phyloP scores from a whole-genome alignment of 2,888 invertebrate genomes.

The Copidosoma aretas region DNA sequence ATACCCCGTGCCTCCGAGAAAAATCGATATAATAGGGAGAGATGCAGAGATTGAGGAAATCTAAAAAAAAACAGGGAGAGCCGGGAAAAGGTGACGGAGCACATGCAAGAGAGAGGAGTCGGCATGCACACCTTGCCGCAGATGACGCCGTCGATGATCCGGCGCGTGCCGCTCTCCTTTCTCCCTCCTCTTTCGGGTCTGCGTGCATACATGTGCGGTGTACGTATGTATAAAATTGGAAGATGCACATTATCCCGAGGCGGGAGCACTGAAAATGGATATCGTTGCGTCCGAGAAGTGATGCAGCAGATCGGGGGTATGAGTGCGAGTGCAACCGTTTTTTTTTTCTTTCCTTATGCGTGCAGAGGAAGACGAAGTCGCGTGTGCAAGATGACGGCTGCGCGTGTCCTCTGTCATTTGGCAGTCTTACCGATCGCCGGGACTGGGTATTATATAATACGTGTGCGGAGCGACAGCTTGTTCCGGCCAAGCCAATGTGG shows the following conservation, averaged over 20 bases:
- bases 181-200: not conserved
- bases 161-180: conserved; percentile 26
- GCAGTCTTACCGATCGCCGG: not conserved
- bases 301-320: not conserved
- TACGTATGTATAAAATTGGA: not conserved
- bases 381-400: conserved; percentile 14
- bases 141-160: conserved; percentile 8
- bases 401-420: conserved; percentile 2
- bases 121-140: conserved; percentile 34
- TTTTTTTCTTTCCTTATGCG: too few species aligned
- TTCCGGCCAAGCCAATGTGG: conserved; percentile 47
- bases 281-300: conserved; percentile 4
- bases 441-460: not conserved
- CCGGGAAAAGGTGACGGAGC: not conserved
- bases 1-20: not conserved
- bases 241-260: too few species aligned
- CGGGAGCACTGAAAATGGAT: not conserved
- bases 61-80: not conserved
- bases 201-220: not conserved
- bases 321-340: too few species aligned
- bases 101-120: conserved; percentile 6
- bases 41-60: conserved; percentile 7
- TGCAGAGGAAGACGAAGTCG: not conserved
- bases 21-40: conserved; percentile 11
- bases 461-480: not conserved